phyloP scores from a whole-genome alignment of 2,113 vertebrate genomes.

The Arenaria interpres region DNA sequence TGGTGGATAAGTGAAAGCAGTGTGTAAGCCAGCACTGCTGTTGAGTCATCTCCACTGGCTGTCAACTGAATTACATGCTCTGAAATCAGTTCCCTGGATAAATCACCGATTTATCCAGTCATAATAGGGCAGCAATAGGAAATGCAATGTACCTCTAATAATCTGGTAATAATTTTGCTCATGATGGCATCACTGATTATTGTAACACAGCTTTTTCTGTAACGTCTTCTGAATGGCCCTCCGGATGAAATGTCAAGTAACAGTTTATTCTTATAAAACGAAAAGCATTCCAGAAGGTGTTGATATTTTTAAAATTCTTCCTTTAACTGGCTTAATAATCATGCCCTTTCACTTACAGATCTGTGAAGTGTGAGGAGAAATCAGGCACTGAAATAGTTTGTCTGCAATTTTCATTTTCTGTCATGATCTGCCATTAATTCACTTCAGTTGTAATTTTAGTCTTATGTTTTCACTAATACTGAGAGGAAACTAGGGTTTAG shows the following conservation, averaged over 20 bases:
- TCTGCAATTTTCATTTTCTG: not conserved
- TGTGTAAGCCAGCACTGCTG: not conserved
- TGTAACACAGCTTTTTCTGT: constrained; percentile 32
- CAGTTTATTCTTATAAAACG: constrained; percentile 19
- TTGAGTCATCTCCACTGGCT: not conserved
- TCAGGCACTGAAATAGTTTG: not conserved
- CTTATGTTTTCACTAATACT: not conserved
- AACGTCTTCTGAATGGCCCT: constrained; percentile 3
- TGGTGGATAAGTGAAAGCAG: not conserved
- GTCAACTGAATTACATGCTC: not conserved
- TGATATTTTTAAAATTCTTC: constrained; percentile 57
- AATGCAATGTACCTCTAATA: not conserved
- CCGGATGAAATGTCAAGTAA: constrained; percentile 23
- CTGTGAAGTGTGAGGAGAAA: constrained; percentile 34
- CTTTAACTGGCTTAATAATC: constrained; percentile 47
- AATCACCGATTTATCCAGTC: not conserved
- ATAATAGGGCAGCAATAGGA: not conserved
- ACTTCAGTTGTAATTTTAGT: not conserved
- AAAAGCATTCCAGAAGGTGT: constrained; percentile 3
- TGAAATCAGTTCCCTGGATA: not conserved
- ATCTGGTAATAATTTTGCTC: not conserved
- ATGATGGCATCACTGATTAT: not conserved
- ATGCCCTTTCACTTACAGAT: constrained; percentile 18
- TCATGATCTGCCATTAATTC: not conserved
- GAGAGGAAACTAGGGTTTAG: not conserved